Conservation (phyloP, 2,113 vertebrate genomes). For the rabbit (Oryctolagus cuniculus) region mOryCun1.1 NC_091433.1:142262001-142262500, state of each 20-base stretch:
- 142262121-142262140: conserved; percentile 57
- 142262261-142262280: conserved; percentile 64
- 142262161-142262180: conserved; percentile 45
- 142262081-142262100: conserved; percentile 38
- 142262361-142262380: conserved; percentile 54
- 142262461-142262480: neutral
- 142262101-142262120: conserved; percentile 56
- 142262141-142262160: neutral
- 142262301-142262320: neutral
- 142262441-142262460: conserved; percentile 52
- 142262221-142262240: conserved; percentile 71
- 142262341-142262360: conserved; percentile 22
- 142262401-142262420: conserved; percentile 68
- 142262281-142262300: conserved; percentile 58
- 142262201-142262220: conserved; percentile 61
- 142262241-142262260: conserved; percentile 49
- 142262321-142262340: conserved; percentile 25
- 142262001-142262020: conserved; percentile 12
- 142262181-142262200: conserved; percentile 68
- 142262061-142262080: conserved; percentile 29
- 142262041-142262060: neutral
- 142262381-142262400: conserved; percentile 56
- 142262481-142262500: neutral
- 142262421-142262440: conserved; percentile 66
- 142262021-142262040: conserved; percentile 57